A percentile compares a stretch with the other conserved stretches of the same genome.
Conservation (phyloP, 1,140 invertebrate genomes). For the Venustaconcha ellipsiformis region DNA sequence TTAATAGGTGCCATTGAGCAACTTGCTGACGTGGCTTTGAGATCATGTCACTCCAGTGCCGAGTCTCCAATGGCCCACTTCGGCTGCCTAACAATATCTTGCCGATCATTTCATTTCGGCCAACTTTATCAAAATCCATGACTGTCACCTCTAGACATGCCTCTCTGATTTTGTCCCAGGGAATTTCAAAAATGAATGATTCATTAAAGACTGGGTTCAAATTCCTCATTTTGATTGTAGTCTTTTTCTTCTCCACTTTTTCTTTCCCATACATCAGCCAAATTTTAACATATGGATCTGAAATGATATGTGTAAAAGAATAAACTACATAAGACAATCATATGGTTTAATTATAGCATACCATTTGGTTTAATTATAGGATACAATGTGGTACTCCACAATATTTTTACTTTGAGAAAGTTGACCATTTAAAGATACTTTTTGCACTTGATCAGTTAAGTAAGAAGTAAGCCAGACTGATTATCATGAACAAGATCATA, state of each 20-base stretch:
- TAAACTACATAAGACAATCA: too few relatives aligned
- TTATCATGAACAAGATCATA: too few relatives aligned
- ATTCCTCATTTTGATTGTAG: conserved; percentile 72
- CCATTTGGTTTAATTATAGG: too few relatives aligned
- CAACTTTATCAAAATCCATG: conserved; percentile 92
- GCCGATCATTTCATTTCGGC: conserved; percentile 90
- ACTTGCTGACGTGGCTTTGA: conserved; percentile 86
- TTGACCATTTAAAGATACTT: too few relatives aligned
- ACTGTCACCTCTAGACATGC: conserved; percentile 87
- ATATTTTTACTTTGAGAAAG: too few relatives aligned
- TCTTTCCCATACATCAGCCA: conserved; percentile 72
- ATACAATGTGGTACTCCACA: too few relatives aligned
- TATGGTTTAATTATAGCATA: too few relatives aligned
- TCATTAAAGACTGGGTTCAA: conserved; percentile 77
- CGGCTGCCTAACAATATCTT: conserved; percentile 84
- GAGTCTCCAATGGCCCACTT: conserved; percentile 84
- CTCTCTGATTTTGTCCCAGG: conserved; percentile 81
- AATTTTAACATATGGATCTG: conserved; percentile 77
- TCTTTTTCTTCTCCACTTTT: conserved; percentile 75
- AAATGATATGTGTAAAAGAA: conserved; percentile 17
- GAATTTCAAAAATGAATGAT: conserved; percentile 74
- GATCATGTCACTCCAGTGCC: conserved; percentile 92
- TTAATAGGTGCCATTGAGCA: conserved; percentile 86
- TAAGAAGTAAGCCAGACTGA: too few relatives aligned
- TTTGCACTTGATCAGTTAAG: too few relatives aligned